Percentiles rank a stretch among this genome's conserved stretches.
Conservation (phyloP, 1,140 invertebrate genomes). For the Sarcophaga peregrina region DNA sequence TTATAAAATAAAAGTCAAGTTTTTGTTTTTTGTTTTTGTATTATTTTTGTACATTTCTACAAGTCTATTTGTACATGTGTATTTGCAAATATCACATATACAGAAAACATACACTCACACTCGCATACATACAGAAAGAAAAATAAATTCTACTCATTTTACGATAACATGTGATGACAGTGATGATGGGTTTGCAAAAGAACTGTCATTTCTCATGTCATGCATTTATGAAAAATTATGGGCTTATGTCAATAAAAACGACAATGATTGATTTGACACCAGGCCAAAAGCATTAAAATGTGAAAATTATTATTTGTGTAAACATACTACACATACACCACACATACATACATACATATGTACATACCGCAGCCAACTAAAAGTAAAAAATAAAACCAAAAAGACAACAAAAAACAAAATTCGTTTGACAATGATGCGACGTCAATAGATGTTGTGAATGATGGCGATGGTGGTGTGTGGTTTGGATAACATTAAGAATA, state of each 20-base stretch:
- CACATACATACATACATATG: constrained; percentile 2
- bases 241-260: constrained; percentile 48
- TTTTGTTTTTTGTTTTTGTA: no score
- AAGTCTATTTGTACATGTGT: no score
- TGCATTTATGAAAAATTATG: constrained; percentile 49
- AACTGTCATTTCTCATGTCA: constrained; percentile 62
- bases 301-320: constrained; percentile 42
- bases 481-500: no score
- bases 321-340: constrained; percentile 30
- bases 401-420: no score
- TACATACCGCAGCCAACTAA: background rate
- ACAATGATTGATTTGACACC: constrained; percentile 66
- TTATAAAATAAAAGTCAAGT: no score
- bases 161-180: constrained; percentile 44
- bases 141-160: constrained; percentile 30
- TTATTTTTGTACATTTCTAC: no score
- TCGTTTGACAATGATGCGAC: no score
- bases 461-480: no score
- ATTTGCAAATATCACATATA: no score
- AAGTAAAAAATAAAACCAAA: no score
- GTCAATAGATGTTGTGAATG: no score
- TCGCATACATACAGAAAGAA: background rate
- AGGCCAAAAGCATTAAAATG: constrained; percentile 42
- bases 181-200: constrained; percentile 47
- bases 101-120: background rate